Evolutionary conservation across 1,140 invertebrate genomes (phyloP).

Genomic region (Drosophila dunni): DNA sequence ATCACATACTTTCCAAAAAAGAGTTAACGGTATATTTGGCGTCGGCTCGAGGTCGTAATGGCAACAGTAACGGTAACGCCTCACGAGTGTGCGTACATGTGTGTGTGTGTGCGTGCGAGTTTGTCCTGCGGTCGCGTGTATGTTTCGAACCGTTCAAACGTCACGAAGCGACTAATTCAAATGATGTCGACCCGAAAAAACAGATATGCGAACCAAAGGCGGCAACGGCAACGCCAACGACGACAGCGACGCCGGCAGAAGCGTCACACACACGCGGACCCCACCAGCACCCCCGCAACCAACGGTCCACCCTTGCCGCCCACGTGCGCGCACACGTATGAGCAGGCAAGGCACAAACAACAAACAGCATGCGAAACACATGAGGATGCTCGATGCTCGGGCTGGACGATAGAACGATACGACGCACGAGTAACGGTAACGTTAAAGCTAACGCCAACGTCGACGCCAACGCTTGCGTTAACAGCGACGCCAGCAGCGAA

Average conservation of each 20-base stretch:
- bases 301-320: slow-evolving; percentile 46
- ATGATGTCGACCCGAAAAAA: slow-evolving; percentile 81
- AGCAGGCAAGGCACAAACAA: slow-evolving; percentile 67
- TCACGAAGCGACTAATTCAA: slow-evolving; percentile 85
- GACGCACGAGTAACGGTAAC: slow-evolving; percentile 35
- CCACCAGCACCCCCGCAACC: slow-evolving; percentile 26
- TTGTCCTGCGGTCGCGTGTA: slow-evolving; percentile 73
- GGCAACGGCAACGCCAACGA: slow-evolving; percentile 19
- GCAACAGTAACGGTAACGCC: slow-evolving; percentile 43
- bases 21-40: slow-evolving; percentile 51
- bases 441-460: slow-evolving; percentile 13
- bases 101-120: slow-evolving; percentile 38
- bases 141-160: slow-evolving; percentile 84
- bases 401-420: slow-evolving; percentile 45
- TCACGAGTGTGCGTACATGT: slow-evolving; percentile 3
- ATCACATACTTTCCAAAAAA: slow-evolving; percentile 57
- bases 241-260: slow-evolving; percentile 44
- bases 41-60: slow-evolving; percentile 49
- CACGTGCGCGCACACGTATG: slow-evolving; percentile 82
- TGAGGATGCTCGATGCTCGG: slow-evolving; percentile 67
- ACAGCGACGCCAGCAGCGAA: slow-evolving; percentile 28
- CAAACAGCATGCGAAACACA: slow-evolving; percentile 70
- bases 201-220: slow-evolving; percentile 63
- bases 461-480: slow-evolving; percentile 12
- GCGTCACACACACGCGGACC: slow-evolving; percentile 64